Conservation (phyloP, 2,797 vertebrate genomes). For the Pempheris klunzingeri region DNA sequence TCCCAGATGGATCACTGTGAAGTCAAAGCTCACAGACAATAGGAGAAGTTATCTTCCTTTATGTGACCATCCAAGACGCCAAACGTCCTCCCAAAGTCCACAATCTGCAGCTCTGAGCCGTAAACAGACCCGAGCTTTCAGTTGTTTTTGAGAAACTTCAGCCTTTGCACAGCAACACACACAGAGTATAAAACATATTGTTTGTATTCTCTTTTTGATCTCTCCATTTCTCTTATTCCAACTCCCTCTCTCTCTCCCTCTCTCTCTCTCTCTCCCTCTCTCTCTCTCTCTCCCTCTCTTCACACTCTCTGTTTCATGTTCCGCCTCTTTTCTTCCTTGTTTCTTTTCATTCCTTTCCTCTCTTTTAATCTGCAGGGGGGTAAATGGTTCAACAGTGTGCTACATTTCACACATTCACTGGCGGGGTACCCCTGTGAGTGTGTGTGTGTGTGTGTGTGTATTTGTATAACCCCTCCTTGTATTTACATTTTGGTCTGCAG, state of each 20-base stretch:
- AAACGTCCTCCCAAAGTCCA: neutral
- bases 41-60: neutral
- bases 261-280: slow-evolving; percentile 16
- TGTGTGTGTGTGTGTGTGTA: slow-evolving; percentile 56
- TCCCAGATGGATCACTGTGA: neutral
- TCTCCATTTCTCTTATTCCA: neutral
- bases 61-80: neutral
- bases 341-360: slow-evolving; percentile 31
- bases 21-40: neutral
- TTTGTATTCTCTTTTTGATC: neutral
- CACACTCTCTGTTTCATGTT: slow-evolving; percentile 35
- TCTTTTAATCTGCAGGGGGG: slow-evolving; percentile 53
- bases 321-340: slow-evolving; percentile 12
- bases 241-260: neutral
- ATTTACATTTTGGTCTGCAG: slow-evolving; percentile 81
- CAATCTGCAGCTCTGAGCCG: neutral
- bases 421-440: slow-evolving; percentile 40
- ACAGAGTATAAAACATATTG: neutral
- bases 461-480: slow-evolving; percentile 81
- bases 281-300: neutral
- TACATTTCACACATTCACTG: slow-evolving; percentile 79
- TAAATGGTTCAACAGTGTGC: slow-evolving; percentile 62
- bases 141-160: neutral
- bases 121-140: slow-evolving; percentile 7
- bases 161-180: neutral